A percentile compares a stretch with the other conserved stretches of the same genome.
These are phyloP conservation scores for Tragelaphus scriptus DNA, from an alignment of 2,113 vertebrate genomes.

Conservation along the genomic window DNA sequence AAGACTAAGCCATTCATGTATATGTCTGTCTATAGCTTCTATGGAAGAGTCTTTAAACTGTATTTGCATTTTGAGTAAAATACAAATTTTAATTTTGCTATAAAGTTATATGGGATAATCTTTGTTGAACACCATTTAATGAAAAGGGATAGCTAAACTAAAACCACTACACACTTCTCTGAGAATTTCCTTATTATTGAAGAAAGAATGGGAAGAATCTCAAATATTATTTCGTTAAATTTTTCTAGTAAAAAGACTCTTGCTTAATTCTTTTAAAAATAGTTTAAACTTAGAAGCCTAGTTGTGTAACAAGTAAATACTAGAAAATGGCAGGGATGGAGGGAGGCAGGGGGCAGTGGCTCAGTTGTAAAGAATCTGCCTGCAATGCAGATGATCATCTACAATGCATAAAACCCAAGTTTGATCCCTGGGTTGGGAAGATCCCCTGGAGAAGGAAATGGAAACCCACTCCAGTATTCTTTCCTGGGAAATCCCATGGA, in stretches of 20 bases:
- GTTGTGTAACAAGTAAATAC: background rate
- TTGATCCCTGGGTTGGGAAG: background rate
- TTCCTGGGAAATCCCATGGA: background rate
- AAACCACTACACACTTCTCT: background rate
- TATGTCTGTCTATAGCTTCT: constrained; percentile 40
- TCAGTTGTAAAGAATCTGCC: background rate
- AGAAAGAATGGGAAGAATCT: background rate
- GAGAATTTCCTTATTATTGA: background rate
- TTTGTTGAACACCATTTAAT: background rate
- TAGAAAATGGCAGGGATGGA: background rate
- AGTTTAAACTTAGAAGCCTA: background rate
- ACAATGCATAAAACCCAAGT: background rate
- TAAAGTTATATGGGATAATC: constrained; percentile 3
- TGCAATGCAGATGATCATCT: background rate
- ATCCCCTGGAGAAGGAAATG: background rate
- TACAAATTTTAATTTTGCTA: constrained; percentile 52
- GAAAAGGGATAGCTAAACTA: background rate
- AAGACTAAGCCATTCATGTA: constrained; percentile 58
- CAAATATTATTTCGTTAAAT: background rate
- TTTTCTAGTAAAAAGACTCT: background rate
- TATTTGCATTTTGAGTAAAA: constrained; percentile 21
- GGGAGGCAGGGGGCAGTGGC: background rate
- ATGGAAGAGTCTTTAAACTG: constrained; percentile 52
- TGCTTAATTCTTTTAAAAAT: background rate
- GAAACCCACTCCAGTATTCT: background rate